phyloP scores from a whole-genome alignment of 2,888 invertebrate species.

The Hydriomena furcata region DNA sequence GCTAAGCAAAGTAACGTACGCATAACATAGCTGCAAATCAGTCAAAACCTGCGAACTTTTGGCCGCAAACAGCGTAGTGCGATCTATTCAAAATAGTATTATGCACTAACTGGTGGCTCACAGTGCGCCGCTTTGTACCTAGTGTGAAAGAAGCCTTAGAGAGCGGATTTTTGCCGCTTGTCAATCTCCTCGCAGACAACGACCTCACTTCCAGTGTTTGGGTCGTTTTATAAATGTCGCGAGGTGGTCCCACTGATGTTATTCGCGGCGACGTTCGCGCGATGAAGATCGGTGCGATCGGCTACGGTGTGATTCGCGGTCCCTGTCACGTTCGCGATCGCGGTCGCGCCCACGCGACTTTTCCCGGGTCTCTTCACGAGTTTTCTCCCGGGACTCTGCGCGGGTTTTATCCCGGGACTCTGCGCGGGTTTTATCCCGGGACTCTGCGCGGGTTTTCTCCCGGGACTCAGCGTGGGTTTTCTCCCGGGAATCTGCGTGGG shows the following conservation, averaged over 20 bases:
- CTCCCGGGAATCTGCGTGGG: conserved; percentile 2
- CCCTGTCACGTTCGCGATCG: conserved; percentile 56
- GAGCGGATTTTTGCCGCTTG: conserved; percentile 9
- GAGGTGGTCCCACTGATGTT: conserved; percentile 31
- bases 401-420: neutral
- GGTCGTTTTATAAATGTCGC: conserved; percentile 21
- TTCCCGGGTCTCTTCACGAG: conserved; percentile 27
- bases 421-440: neutral
- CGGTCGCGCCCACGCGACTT: conserved; percentile 55
- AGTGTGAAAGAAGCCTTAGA: conserved; percentile 1
- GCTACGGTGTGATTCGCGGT: conserved; percentile 62
- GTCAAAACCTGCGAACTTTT: too few relatives aligned
- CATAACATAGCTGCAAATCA: too few relatives aligned
- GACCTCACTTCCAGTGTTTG: conserved; percentile 18
- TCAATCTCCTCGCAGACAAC: conserved; percentile 2
- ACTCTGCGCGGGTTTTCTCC: conserved; percentile 1
- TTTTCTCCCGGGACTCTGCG: conserved; percentile 5
- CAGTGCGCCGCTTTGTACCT: too few relatives aligned
- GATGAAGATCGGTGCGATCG: conserved; percentile 70
- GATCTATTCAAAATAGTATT: too few relatives aligned
- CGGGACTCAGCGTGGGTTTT: conserved; percentile 1
- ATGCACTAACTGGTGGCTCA: too few relatives aligned
- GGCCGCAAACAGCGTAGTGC: too few relatives aligned
- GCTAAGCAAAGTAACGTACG: too few relatives aligned
- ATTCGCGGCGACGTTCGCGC: conserved; percentile 69